Evolutionary conservation across 2,888 invertebrate genomes (phyloP).

Genomic region (Physocephala rufipes): DNA sequence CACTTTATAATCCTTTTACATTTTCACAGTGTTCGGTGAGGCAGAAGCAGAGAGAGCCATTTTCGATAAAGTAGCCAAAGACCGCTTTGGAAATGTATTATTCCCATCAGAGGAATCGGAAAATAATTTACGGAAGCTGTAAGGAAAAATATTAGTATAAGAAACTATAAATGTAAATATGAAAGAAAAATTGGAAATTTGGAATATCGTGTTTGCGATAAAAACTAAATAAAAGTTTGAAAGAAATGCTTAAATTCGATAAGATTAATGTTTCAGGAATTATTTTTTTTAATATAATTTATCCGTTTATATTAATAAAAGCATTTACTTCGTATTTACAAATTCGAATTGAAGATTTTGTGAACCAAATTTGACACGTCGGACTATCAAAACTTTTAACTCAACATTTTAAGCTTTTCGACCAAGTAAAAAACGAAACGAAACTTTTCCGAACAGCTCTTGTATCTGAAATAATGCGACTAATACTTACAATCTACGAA

Average conservation of each 20-base stretch:
- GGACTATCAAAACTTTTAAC: background rate
- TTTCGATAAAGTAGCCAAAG: slow-evolving; percentile 81
- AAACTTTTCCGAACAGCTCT: background rate
- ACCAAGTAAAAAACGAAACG: background rate
- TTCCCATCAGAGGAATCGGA: slow-evolving; percentile 70
- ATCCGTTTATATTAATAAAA: no score
- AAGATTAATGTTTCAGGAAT: no score
- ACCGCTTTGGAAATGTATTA: slow-evolving; percentile 79
- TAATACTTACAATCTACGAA: slow-evolving; percentile 85
- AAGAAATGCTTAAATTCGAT: no score
- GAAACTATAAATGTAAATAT: background rate
- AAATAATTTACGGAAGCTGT: slow-evolving; percentile 90
- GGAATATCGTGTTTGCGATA: no score
- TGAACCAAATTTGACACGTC: background rate
- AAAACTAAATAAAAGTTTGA: background rate
- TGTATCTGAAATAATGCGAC: background rate
- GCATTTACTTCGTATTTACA: no score
- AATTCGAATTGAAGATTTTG: no score
- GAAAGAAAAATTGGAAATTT: background rate
- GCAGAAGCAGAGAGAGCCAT: slow-evolving; percentile 70
- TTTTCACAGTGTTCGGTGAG: slow-evolving; percentile 52
- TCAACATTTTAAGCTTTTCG: background rate
- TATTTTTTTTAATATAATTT: no score
- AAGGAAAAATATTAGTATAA: slow-evolving; percentile 49
- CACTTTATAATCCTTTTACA: slow-evolving; percentile 17